Percentiles rank a stretch among this genome's conserved stretches.
These are phyloP conservation scores for Tretioscincus oriximinensis DNA, from an alignment of 2,113 vertebrate genomes.

Conservation along the genomic window DNA sequence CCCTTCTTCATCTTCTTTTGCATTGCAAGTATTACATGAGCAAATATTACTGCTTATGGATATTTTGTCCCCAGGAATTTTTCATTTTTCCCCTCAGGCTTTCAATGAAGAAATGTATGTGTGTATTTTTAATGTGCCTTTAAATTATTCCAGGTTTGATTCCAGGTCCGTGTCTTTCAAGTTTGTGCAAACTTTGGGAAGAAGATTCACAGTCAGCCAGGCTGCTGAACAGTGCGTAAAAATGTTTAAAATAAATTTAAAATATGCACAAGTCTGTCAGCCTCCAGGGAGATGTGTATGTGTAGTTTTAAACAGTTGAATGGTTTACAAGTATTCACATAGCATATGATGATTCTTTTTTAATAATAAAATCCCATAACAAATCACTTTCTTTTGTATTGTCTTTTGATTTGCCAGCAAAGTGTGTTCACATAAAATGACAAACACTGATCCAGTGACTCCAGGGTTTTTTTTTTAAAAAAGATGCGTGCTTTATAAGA, in stretches of 20 bases:
- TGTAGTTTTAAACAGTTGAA: conserved; percentile 44
- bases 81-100: conserved; percentile 43
- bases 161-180: conserved; percentile 68
- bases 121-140: conserved; percentile 65
- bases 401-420: conserved; percentile 20
- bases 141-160: conserved; percentile 77
- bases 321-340: background rate
- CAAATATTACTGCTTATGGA: background rate
- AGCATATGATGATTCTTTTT: conserved; percentile 39
- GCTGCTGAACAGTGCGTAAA: conserved; percentile 73
- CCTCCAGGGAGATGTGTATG: conserved; percentile 28
- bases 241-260: conserved; percentile 62
- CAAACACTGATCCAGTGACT: background rate
- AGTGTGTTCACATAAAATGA: background rate
- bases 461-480: too few species aligned
- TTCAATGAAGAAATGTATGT: conserved; percentile 37
- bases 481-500: too few species aligned
- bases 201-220: conserved; percentile 60
- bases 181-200: conserved; percentile 53
- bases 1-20: background rate
- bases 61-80: conserved; percentile 24
- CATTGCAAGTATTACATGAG: background rate
- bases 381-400: conserved; percentile 70
- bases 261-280: conserved; percentile 38
- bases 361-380: conserved; percentile 60